These are phyloP conservation scores for Mustela lutreola DNA, from an alignment of 2,113 vertebrate genomes.

Conservation along the genomic window DNA sequence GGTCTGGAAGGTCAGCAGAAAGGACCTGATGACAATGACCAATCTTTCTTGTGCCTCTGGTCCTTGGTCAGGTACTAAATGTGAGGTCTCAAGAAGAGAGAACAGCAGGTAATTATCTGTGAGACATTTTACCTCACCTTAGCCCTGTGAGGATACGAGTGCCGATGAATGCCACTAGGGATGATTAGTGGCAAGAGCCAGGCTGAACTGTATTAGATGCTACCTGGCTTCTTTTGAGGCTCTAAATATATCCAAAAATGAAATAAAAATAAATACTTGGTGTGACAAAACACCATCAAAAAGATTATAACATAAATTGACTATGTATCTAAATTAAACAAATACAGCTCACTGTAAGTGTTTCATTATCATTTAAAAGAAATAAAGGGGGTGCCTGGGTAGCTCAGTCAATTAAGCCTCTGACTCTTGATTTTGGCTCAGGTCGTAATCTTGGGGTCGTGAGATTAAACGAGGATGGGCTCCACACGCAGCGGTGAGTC, in stretches of 20 bases:
- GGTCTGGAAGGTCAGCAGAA: neutral
- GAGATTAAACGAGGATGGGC: neutral
- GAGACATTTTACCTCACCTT: neutral
- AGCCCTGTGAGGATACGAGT: neutral
- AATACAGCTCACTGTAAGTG: neutral
- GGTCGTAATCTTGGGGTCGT: neutral
- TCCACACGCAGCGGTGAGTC: neutral
- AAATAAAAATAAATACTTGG: neutral
- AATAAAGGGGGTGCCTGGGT: neutral
- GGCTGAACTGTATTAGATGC: neutral
- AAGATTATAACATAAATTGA: neutral
- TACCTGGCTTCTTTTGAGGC: neutral
- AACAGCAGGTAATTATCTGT: neutral
- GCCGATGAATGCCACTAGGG: neutral
- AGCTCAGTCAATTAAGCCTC: neutral
- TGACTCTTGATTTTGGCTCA: neutral
- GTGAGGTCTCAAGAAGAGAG: neutral
- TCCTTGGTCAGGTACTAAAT: neutral
- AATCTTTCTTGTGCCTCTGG: neutral
- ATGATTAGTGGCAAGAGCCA: neutral
- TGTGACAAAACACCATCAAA: neutral
- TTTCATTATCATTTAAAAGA: slow-evolving; percentile 30
- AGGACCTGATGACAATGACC: neutral
- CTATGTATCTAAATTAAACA: neutral
- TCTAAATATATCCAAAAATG: neutral